These are phyloP conservation scores for Cosmia pyralina DNA, from an alignment of 2,888 invertebrate genomes.

Conservation along the genomic window DNA sequence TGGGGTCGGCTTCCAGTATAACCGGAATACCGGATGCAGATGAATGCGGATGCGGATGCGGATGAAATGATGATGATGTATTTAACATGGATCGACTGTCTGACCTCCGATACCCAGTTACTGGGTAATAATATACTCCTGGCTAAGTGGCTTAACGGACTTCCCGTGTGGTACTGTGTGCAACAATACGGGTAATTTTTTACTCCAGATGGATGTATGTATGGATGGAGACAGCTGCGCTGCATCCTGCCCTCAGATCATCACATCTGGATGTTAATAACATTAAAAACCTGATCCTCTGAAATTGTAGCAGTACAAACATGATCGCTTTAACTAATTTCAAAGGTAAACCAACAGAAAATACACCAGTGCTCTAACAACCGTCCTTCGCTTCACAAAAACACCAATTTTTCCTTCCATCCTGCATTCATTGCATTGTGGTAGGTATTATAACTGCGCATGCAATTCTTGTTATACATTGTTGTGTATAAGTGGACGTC, in stretches of 20 bases:
- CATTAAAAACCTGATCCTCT: too few species aligned
- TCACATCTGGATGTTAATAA: constrained; percentile 18
- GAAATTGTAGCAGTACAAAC: neutral
- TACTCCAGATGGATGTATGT: neutral
- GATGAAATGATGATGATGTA: too few species aligned
- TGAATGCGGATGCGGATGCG: too few species aligned
- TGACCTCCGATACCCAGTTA: too few species aligned
- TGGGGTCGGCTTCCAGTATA: neutral
- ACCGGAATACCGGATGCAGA: too few species aligned
- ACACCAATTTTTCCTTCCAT: constrained; percentile 41
- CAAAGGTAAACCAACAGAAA: neutral
- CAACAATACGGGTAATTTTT: neutral
- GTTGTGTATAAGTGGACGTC: constrained; percentile 51
- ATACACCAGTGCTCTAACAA: neutral
- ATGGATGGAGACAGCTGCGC: neutral
- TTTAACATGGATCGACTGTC: neutral
- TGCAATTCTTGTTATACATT: constrained; percentile 50
- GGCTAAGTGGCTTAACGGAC: neutral
- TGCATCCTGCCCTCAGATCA: constrained; percentile 6
- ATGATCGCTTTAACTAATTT: constrained; percentile 1
- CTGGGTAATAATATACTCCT: too few species aligned
- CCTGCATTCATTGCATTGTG: constrained; percentile 43
- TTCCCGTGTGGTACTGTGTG: neutral
- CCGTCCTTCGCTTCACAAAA: constrained; percentile 31
- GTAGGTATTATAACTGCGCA: constrained; percentile 48